Evolutionary conservation across 1,140 invertebrate genomes (phyloP).

Genomic region (Brachystomella parvula): DNA sequence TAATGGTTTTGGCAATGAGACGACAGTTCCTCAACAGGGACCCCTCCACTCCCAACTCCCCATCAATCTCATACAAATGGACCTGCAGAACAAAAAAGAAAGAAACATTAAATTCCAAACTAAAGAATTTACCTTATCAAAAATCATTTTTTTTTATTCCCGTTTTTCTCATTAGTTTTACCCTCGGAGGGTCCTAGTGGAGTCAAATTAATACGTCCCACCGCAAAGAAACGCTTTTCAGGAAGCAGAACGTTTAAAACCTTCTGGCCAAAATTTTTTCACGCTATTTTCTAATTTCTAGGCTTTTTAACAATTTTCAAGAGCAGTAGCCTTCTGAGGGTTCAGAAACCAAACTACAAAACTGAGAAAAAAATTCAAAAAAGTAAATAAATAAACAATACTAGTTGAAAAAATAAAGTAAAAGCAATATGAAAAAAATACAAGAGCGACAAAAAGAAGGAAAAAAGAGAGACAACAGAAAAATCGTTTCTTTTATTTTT

Average conservation of each 20-base stretch:
- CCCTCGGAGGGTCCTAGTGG: not conserved
- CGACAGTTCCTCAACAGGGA: slow-evolving; percentile 34
- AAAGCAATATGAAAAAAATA: too few species aligned
- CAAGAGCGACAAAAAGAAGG: not conserved
- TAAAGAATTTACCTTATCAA: too few species aligned
- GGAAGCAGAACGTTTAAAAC: not conserved
- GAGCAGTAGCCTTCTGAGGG: too few species aligned
- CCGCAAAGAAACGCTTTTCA: not conserved
- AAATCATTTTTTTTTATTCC: too few species aligned
- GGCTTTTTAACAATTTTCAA: too few species aligned
- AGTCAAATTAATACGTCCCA: not conserved
- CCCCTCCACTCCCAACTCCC: slow-evolving; percentile 33
- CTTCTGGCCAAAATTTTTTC: not conserved
- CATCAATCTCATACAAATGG: slow-evolving; percentile 36
- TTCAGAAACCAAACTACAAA: too few species aligned
- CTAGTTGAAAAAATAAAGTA: too few species aligned
- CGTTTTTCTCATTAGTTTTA: not conserved
- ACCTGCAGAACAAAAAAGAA: slow-evolving; percentile 22
- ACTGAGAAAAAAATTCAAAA: too few species aligned
- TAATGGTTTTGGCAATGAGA: slow-evolving; percentile 36
- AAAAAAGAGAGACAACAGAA: not conserved
- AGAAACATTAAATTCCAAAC: not conserved
- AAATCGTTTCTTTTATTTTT: not conserved
- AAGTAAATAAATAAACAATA: too few species aligned
- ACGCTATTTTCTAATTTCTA: not conserved